Conservation (phyloP, 64 coral and sea anemone species). For the Actinia equina region DNA sequence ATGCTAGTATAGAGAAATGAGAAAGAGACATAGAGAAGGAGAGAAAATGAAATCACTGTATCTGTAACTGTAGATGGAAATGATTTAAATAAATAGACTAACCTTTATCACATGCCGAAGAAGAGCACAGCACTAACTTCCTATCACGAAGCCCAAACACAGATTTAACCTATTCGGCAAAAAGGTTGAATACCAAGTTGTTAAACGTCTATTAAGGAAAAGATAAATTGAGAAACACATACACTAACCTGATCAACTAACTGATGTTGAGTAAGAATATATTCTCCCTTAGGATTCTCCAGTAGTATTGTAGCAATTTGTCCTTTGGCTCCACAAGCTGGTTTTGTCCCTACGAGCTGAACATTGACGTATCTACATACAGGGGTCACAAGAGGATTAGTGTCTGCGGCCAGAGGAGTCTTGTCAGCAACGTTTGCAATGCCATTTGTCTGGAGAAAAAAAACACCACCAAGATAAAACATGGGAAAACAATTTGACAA, state of each 20-base stretch:
- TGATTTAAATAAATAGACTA: not conserved
- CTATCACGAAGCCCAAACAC: conserved; percentile 58
- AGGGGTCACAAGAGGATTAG: conserved; percentile 34
- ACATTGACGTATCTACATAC: conserved; percentile 88
- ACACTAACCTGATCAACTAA: conserved; percentile 51
- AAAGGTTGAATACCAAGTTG: not conserved
- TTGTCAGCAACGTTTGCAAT: not conserved
- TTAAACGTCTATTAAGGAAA: not conserved
- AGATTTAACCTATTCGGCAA: conserved; percentile 18
- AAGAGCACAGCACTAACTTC: conserved; percentile 36
- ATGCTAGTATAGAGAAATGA: too few species aligned
- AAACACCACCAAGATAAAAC: not conserved
- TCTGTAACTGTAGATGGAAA: not conserved
- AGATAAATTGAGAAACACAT: not conserved
- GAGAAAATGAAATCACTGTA: too few species aligned
- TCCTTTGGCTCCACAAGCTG: conserved; percentile 65
- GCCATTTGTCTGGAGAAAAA: not conserved
- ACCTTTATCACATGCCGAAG: conserved; percentile 37
- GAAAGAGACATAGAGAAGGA: too few species aligned
- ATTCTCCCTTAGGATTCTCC: conserved; percentile 82
- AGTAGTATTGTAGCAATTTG: conserved; percentile 63
- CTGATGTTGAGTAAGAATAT: conserved; percentile 44
- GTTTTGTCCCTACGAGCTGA: conserved; percentile 63
- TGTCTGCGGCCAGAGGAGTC: conserved; percentile 14
- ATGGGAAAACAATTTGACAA: too few species aligned